Conservation (phyloP, 2,888 invertebrate species). For the Galerucella nymphaeae region DNA sequence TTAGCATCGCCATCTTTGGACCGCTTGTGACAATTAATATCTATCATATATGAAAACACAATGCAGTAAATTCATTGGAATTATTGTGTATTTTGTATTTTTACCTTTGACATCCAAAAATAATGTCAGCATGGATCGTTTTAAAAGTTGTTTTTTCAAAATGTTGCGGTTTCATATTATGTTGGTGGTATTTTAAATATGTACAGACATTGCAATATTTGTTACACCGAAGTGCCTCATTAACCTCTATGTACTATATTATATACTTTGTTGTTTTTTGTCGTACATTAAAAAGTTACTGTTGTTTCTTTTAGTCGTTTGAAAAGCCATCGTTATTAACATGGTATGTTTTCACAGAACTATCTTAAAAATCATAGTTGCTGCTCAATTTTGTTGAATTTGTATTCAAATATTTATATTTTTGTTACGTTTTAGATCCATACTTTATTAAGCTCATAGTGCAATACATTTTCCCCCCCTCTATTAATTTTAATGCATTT, state of each 20-base stretch:
- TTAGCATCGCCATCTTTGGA: no score
- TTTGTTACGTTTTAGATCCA: neutral
- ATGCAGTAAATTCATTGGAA: no score
- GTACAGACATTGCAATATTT: slow-evolving; percentile 55
- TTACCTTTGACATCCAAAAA: no score
- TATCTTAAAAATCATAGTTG: neutral
- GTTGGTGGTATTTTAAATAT: slow-evolving; percentile 28
- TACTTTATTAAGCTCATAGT: neutral
- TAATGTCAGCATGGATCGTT: slow-evolving; percentile 21
- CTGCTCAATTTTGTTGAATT: neutral
- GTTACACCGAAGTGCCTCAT: slow-evolving; percentile 54
- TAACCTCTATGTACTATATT: slow-evolving; percentile 43
- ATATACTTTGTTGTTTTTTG: slow-evolving; percentile 38
- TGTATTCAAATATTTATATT: neutral
- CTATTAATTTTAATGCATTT: no score
- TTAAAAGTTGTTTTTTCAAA: neutral
- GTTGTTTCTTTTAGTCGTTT: slow-evolving; percentile 31
- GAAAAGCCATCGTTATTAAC: slow-evolving; percentile 19
- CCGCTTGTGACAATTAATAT: no score
- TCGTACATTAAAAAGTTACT: slow-evolving; percentile 36
- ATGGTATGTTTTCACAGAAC: neutral
- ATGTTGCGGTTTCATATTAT: slow-evolving; percentile 13
- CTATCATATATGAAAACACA: no score
- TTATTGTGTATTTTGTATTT: no score
- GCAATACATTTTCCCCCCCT: no score